Evolutionary conservation across 2,797 vertebrate genomes (phyloP).

Genomic region (Acanthornis magna): DNA sequence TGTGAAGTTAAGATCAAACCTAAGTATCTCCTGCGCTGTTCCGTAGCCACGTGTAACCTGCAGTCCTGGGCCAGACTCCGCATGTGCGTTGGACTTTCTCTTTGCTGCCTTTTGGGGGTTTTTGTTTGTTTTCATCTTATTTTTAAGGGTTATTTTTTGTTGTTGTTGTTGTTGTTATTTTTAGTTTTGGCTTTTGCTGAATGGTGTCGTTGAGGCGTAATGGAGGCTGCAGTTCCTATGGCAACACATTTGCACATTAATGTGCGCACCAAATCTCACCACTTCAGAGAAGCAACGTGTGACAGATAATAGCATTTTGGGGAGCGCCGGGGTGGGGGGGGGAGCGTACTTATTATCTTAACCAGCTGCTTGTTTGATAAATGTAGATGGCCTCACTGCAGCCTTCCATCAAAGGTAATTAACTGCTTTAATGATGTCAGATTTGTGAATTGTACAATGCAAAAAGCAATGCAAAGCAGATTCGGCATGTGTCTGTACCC

Average conservation of each 20-base stretch:
- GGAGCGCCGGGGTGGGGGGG: not conserved
- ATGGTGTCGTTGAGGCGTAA: constrained; percentile 80
- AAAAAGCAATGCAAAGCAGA: constrained; percentile 87
- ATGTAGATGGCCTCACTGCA: constrained; percentile 53
- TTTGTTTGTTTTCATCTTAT: not conserved
- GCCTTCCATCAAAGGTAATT: constrained; percentile 60
- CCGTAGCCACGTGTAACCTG: constrained; percentile 74
- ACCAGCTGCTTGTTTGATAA: constrained; percentile 63
- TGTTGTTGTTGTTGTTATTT: constrained; percentile 47
- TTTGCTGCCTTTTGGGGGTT: constrained; percentile 71
- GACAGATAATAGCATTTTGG: constrained; percentile 43
- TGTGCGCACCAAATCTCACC: constrained; percentile 47
- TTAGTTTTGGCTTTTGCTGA: constrained; percentile 78
- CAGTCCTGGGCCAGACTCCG: constrained; percentile 84
- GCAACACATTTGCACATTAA: constrained; percentile 67
- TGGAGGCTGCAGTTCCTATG: constrained; percentile 70
- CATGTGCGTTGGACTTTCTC: constrained; percentile 83
- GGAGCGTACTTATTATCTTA: constrained; percentile 34
- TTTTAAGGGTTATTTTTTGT: not conserved
- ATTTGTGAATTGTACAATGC: constrained; percentile 90
- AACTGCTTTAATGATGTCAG: constrained; percentile 81
- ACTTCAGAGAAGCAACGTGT: constrained; percentile 54
- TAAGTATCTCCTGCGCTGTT: constrained; percentile 71
- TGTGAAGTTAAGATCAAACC: constrained; percentile 76
- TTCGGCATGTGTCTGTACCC: constrained; percentile 89